Conservation (phyloP, 2,888 invertebrate genomes). For the Drosophila greeni region DNA sequence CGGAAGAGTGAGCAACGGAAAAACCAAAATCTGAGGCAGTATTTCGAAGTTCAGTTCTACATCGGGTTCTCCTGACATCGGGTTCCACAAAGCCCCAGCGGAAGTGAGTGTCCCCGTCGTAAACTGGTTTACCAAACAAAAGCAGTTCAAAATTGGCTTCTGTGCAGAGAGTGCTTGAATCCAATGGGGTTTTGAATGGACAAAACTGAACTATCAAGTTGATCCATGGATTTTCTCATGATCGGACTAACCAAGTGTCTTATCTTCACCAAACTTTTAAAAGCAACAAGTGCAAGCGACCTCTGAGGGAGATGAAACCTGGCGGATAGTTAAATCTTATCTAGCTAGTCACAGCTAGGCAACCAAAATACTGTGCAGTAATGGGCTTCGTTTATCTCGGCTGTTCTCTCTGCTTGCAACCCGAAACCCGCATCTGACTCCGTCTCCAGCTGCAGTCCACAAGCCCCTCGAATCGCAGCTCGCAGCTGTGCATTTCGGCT, state of each 20-base stretch:
- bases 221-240: neutral
- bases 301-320: conserved; percentile 6
- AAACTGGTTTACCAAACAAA: conserved; percentile 13
- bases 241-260: neutral
- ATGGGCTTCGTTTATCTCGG: neutral
- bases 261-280: neutral
- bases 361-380: neutral
- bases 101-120: conserved; percentile 20
- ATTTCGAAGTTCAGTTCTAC: conserved; percentile 19
- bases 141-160: neutral
- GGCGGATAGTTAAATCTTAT: neutral
- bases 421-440: conserved; percentile 2
- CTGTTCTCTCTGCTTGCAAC: neutral
- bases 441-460: conserved; percentile 3
- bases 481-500: conserved; percentile 2
- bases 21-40: conserved; percentile 15
- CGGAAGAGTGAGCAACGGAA: conserved; percentile 4
- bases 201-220: neutral
- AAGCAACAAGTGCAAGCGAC: neutral
- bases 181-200: too few relatives aligned
- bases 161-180: neutral
- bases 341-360: neutral
- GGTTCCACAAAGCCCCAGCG: conserved; percentile 8
- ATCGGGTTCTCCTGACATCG: neutral
- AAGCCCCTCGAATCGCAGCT: conserved; percentile 2